Base-by-base conservation (phyloP, 2,113 vertebrate genomes). In the Mola mola region DNA sequence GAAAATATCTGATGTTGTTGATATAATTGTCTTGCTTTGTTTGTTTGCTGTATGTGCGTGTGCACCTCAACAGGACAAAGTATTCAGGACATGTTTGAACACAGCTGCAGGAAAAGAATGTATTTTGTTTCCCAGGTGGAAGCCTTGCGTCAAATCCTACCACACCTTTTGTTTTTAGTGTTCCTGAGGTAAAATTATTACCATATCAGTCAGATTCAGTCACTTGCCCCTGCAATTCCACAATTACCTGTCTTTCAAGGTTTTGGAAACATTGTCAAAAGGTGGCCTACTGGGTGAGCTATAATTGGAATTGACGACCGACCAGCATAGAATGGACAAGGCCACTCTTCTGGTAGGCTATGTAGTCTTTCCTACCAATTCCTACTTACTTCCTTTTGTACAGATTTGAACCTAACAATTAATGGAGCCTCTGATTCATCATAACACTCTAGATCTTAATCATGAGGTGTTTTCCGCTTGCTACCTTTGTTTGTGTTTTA, bases 401-500 rank as follows among this genome's bases (percentile, higher is more conserved):
- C 93, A 72, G 88, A 94, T 94, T 95, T 94, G 89, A 94, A 94
- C 93, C 88, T 87, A 89, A 92, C 92, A 94, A 93, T 95, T 95
- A 96, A 94, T 92, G 89, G 85, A 88, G 87, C 92, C 91, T 93
- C 90, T 91, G 94, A 94, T 94, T 93, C 93, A 94, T 95, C 92
- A 91, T 89, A 93, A 94, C 94, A 94, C 93, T 95, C 92, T 91
- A 95, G 92, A 94, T 93, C 91, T 94, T 95, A 95, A 95, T 97
- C 94, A 94, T 91, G 92, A 86, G 93, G 92, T 89, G 79, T 90
- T 91, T 94, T 93, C 93, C 92, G 89, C 92, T 83, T 60, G 89
- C 87, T 94, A 94, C 92, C 93, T 96, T 96, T 96, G 94, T 98
- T 95, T 96, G 93, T 93, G 90, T 94, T 96, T 96, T 97, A 96